These are phyloP conservation scores for Strigamia maritima DNA, from an alignment of 2,888 invertebrate species.

Conservation along the genomic window DNA sequence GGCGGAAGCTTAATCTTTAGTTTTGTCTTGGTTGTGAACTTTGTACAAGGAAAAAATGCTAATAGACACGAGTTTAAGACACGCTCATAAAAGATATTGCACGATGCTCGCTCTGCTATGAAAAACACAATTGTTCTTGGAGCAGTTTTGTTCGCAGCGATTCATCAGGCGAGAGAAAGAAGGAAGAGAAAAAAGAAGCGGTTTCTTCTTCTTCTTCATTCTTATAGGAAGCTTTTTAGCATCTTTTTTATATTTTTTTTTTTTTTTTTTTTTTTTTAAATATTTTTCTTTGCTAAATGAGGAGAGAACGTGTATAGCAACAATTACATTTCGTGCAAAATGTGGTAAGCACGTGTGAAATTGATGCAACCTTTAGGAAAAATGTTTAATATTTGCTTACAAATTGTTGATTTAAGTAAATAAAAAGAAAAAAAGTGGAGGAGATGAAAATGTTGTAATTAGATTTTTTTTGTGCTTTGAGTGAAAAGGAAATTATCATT, in stretches of 20 bases:
- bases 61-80: conserved; percentile 15
- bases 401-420: too few relatives aligned
- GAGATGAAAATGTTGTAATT: too few relatives aligned
- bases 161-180: neutral
- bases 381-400: neutral
- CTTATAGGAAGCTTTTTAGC: neutral
- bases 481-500: too few relatives aligned
- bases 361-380: neutral
- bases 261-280: neutral
- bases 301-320: neutral
- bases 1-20: conserved; percentile 15
- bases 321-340: conserved; percentile 5
- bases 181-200: neutral
- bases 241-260: neutral
- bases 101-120: conserved; percentile 15
- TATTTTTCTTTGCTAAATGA: neutral
- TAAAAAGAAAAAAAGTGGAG: too few relatives aligned
- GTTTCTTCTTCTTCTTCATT: neutral
- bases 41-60: conserved; percentile 9
- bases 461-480: too few relatives aligned
- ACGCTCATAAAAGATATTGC: conserved; percentile 10
- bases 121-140: conserved; percentile 10
- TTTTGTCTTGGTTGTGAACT: conserved; percentile 1
- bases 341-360: neutral
- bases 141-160: conserved; percentile 7